These are phyloP conservation scores for Serrognathus titanus DNA, from an alignment of 2,888 invertebrate genomes.

Conservation along the genomic window DNA sequence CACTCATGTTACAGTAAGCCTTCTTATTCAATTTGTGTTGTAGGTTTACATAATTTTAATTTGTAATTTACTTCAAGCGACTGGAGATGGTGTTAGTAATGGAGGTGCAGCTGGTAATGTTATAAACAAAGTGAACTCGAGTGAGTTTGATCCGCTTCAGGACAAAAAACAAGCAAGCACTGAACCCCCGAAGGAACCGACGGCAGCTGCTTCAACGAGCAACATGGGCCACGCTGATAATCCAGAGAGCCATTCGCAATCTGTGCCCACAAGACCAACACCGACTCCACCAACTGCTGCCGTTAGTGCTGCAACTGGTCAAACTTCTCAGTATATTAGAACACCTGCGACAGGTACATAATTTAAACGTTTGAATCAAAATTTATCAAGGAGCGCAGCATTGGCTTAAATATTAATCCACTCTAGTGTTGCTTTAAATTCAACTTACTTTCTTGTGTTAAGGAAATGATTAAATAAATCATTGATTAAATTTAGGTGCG, in stretches of 20 bases:
- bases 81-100: neutral
- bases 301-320: constrained; percentile 22
- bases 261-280: constrained; percentile 35
- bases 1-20: no score
- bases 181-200: constrained; percentile 33
- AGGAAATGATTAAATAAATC: no score
- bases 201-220: constrained; percentile 34
- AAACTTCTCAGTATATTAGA: constrained; percentile 41
- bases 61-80: neutral
- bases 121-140: constrained; percentile 48
- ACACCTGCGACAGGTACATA: constrained; percentile 30
- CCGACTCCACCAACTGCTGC: constrained; percentile 32
- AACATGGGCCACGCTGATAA: constrained; percentile 27
- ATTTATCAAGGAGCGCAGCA: neutral
- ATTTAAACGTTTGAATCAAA: neutral
- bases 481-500: constrained; percentile 4
- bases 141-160: constrained; percentile 60
- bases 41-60: no score
- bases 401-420: neutral
- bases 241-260: constrained; percentile 34
- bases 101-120: constrained; percentile 18
- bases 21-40: no score
- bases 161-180: constrained; percentile 35
- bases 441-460: no score
- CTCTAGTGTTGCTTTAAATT: no score